Evolutionary conservation across 2,113 vertebrate species (phyloP).

Genomic region (Tretioscincus oriximinensis): DNA sequence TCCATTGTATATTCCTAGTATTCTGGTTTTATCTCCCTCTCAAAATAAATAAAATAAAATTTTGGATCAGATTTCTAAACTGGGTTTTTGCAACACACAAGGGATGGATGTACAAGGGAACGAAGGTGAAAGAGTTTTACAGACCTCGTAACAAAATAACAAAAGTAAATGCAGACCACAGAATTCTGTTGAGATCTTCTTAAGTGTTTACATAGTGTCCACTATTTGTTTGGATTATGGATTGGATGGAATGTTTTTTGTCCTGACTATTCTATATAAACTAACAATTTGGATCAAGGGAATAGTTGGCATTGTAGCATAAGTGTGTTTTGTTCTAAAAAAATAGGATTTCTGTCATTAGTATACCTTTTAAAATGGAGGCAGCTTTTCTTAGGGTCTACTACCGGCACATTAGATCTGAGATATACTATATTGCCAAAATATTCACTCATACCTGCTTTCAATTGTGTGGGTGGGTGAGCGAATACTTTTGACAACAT

Average conservation of each 20-base stretch:
- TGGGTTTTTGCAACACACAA: background rate
- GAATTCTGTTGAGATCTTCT: too few relatives aligned
- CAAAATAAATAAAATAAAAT: background rate
- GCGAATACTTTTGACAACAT: too few relatives aligned
- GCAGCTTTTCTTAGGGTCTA: too few relatives aligned
- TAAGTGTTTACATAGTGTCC: background rate
- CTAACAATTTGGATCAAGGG: background rate
- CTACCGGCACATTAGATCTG: too few relatives aligned
- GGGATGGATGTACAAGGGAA: background rate
- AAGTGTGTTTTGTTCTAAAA: too few relatives aligned
- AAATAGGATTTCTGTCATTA: background rate
- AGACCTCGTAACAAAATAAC: background rate
- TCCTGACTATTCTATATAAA: background rate
- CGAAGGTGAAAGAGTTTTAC: background rate
- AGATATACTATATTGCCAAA: too few relatives aligned
- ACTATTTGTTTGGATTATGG: background rate
- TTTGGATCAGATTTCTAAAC: background rate
- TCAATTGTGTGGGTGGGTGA: background rate
- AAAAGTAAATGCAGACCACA: background rate
- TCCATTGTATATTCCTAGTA: background rate
- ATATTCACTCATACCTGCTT: too few relatives aligned
- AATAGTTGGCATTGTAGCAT: background rate
- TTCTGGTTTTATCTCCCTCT: background rate
- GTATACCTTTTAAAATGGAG: background rate
- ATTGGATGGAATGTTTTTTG: background rate